phyloP scores from a whole-genome alignment of 1,140 invertebrate genomes.

The Drosophila triauraria region DNA sequence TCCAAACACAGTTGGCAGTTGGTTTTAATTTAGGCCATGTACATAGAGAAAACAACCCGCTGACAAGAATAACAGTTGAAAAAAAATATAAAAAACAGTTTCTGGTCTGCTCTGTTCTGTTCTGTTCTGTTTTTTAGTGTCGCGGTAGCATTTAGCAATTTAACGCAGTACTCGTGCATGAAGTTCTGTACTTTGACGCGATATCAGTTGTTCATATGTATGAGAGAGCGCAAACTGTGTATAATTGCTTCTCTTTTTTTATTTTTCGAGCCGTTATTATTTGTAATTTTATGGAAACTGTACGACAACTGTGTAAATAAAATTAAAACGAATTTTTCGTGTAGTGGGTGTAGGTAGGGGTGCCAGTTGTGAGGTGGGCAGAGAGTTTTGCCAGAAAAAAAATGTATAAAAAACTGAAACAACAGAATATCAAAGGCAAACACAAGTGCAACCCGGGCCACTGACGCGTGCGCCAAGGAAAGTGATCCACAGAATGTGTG shows the following conservation, averaged over 20 bases:
- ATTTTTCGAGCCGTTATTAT: slow-evolving; percentile 52
- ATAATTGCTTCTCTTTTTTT: slow-evolving; percentile 66
- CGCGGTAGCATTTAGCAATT: slow-evolving; percentile 80
- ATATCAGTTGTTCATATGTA: slow-evolving; percentile 69
- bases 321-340: slow-evolving; percentile 60
- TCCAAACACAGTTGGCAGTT: slow-evolving; percentile 76
- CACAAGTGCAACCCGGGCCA: slow-evolving; percentile 66
- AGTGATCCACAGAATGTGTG: slow-evolving; percentile 45
- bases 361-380: slow-evolving; percentile 4
- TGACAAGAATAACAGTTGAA: slow-evolving; percentile 64
- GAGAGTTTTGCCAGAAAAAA: slow-evolving; percentile 36
- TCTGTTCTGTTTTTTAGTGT: slow-evolving; percentile 59
- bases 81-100: slow-evolving; percentile 31
- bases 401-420: slow-evolving; percentile 38
- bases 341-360: slow-evolving; percentile 1
- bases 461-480: slow-evolving; percentile 57
- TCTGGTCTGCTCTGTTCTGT: slow-evolving; percentile 19
- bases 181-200: slow-evolving; percentile 81
- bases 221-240: slow-evolving; percentile 34
- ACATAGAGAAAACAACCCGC: slow-evolving; percentile 54
- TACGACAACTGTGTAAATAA: slow-evolving; percentile 80
- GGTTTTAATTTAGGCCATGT: slow-evolving; percentile 74
- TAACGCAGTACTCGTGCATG: slow-evolving; percentile 82
- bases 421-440: slow-evolving; percentile 65
- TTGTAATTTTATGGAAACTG: slow-evolving; percentile 81